Evolutionary conservation across 2,797 vertebrate genomes (phyloP), one percentile per base, ranked within the genome.

Genomic region (Vireo griseus): DNA sequence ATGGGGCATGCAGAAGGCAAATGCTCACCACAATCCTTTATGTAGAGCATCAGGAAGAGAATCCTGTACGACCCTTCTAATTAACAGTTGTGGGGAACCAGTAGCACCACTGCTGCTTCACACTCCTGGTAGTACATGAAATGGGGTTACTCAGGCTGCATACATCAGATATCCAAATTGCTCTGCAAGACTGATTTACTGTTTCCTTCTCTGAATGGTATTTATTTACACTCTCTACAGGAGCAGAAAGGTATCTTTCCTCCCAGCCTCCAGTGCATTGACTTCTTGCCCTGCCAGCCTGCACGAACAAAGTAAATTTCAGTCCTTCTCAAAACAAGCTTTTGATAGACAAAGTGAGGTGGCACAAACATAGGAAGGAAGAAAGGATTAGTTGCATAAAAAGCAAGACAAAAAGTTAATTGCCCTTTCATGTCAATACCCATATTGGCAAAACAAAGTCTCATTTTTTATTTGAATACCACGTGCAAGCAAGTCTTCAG

Each of bases 321-420:
- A 78, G 6, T 62, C 88, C 66, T 62, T 95, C 92, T 92, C 73
- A 72, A 81, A 95, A 91, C 79, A 92, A 77, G 48, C 33, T 91
- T 77, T 92, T 5, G 0, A 62, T 40, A 94, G 73, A 72, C 76
- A 92, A 95, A 95, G 73, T 2, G 50, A 95, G 86, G 76, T 78
- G 59, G 65, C 69, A 91, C 81, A 95, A 87, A 87, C 72, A 68
- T 28, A 80, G 58, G 45, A 88, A 91, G 87, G 86, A 51, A 45
- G 92, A 79, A 90, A 90, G 82, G 88, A 65, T 91, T 74, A 91
- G 87, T 51, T 72, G 35, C 40, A 25, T 66, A 92, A 97, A 96
- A 96, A 95, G 93, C 88, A 95, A 96, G 92, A 92, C 95, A 97
- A 97, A 96, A 97, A 97, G 96, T 97, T 97, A 97, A 91, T 92